Evolutionary conservation across 2,888 invertebrate genomes (phyloP), one percentile per base, ranked within the genome.

Genomic region (Agrilus biguttatus): DNA sequence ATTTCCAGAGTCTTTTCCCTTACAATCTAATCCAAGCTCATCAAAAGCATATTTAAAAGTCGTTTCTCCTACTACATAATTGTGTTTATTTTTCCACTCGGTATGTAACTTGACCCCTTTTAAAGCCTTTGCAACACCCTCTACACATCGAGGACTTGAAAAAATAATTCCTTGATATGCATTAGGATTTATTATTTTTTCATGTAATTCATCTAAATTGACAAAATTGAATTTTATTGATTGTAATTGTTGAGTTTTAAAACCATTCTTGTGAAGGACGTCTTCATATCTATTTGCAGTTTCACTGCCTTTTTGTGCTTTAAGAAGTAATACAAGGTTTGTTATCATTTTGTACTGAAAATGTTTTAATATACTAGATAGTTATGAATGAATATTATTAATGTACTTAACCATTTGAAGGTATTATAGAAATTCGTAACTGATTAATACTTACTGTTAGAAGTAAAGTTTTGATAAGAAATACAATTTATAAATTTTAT

Each of bases 131-230:
- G 58, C 54, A 2, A 69, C 63, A 3, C 73, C 73, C 49, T 68
- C 63, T 8, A 75, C 70, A 52, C 73, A 72, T 28, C 76, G 61
- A 2, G 74, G 74, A 54, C 75, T 75, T 2, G 73, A 72, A 43
- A 76, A 70, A 5, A 75, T 63, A 23, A 75, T 55, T 28, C 68
- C 75, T 38, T 65, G 63, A 57, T 69, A 75, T 33, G 62, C 55
- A 40, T 67, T 61, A 14, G 67, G 65, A 36, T 61, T 60, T 41
- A 59, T 47, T n/a, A 75, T 51, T 55, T 69, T 70, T 19, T 57
- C 53, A 8, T 50, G 57, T 43, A 75, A 57, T 44, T 59, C 49
- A 2, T 66, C 61, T 21, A 73, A 58, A 54, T 72, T 69, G 53
- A 68, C 67, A 53, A 65, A 75, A 5, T 64, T 60, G 48, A 75